These are phyloP conservation scores for Lottia scabra DNA, from an alignment of 2,888 invertebrate genomes.

Conservation along the genomic window DNA sequence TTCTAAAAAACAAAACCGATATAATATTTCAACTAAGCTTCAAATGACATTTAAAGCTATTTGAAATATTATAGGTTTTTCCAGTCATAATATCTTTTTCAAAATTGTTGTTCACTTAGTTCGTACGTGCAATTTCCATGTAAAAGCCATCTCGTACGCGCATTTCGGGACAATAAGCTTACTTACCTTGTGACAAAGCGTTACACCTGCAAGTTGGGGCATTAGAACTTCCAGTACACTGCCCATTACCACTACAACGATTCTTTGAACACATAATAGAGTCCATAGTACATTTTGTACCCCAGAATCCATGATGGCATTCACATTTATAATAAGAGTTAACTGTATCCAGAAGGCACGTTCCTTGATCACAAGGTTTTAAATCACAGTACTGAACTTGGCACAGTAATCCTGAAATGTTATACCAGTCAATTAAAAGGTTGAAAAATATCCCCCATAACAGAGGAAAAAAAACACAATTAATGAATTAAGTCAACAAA, in stretches of 20 bases:
- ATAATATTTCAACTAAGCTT: too few species aligned
- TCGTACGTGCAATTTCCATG: too few species aligned
- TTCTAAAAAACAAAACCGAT: too few species aligned
- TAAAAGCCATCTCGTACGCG: too few species aligned
- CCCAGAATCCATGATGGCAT: conserved; percentile 78
- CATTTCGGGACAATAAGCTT: too few species aligned
- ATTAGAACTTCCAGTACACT: conserved; percentile 73
- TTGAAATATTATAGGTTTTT: too few species aligned
- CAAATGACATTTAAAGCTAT: too few species aligned
- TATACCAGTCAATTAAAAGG: conserved; percentile 20
- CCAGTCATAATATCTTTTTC: too few species aligned
- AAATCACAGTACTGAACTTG: conserved; percentile 81
- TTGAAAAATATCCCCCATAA: conserved; percentile 9
- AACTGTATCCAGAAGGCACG: conserved; percentile 72
- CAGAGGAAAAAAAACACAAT: too few species aligned
- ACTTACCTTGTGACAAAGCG: conserved; percentile 79
- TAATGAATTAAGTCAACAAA: too few species aligned
- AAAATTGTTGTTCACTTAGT: too few species aligned
- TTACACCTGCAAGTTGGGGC: conserved; percentile 80
- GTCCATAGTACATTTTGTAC: conserved; percentile 77
- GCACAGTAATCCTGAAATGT: conserved; percentile 79
- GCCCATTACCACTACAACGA: conserved; percentile 74
- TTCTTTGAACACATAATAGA: conserved; percentile 23
- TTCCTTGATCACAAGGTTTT: conserved; percentile 77
- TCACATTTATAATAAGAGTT: conserved; percentile 74